A percentile compares a stretch with the other conserved stretches of the same genome.
Evolutionary conservation across 2,888 invertebrate genomes (phyloP).

Genomic region (Endotricha flammealis): DNA sequence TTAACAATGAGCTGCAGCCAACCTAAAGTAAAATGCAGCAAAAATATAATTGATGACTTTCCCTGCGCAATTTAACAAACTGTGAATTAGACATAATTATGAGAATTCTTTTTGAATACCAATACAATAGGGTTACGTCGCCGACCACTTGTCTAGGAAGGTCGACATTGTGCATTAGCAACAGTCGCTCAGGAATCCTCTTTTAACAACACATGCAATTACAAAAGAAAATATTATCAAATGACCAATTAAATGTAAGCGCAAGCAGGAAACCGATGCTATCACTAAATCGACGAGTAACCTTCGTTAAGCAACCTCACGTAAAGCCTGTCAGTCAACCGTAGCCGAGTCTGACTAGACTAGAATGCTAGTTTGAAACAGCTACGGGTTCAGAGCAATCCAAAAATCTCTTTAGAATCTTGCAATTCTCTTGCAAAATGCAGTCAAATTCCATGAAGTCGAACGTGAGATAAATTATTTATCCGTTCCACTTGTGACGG

Average conservation of each 20-base stretch:
- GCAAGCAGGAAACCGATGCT: constrained; percentile 24
- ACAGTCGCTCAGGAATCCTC: constrained; percentile 23
- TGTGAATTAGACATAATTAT: constrained; percentile 37
- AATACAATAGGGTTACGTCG: constrained; percentile 47
- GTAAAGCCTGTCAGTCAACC: constrained; percentile 27
- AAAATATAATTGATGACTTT: constrained; percentile 28
- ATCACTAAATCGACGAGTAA: constrained; percentile 23
- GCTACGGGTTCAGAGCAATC: constrained; percentile 17
- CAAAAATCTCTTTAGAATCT: constrained; percentile 29
- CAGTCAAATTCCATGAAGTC: constrained; percentile 47
- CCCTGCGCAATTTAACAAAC: constrained; percentile 37
- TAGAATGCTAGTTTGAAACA: constrained; percentile 31
- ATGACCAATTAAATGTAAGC: constrained; percentile 4
- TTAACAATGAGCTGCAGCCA: neutral
- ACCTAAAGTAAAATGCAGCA: neutral
- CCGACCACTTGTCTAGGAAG: constrained; percentile 18
- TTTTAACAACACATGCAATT: neutral
- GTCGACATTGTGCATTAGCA: constrained; percentile 22
- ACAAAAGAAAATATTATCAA: neutral
- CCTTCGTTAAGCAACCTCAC: constrained; percentile 32
- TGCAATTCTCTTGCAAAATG: constrained; percentile 35
- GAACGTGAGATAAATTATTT: constrained; percentile 71
- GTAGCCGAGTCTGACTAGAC: constrained; percentile 20
- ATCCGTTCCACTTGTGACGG: constrained; percentile 44
- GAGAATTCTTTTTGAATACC: constrained; percentile 36